Evolutionary conservation across 2,113 vertebrate genomes (phyloP), one percentile per base, ranked within the genome.

Genomic region (Bubalus kerabau): DNA sequence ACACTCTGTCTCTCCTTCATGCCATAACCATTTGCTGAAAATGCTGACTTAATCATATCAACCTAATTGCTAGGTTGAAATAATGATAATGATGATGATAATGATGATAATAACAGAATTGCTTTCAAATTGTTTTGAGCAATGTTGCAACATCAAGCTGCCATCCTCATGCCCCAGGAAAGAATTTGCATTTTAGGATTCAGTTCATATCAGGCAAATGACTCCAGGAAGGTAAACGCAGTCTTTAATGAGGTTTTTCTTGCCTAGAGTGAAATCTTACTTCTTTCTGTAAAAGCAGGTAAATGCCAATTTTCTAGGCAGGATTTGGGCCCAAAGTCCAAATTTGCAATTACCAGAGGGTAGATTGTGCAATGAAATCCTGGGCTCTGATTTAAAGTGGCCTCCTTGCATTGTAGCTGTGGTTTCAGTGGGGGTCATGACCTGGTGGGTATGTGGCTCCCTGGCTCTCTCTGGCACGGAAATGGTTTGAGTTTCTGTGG

Each of bases 401-500:
- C 62, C 59, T 56, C 60, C 40, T 57, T 95, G 87, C 36, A 50
- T 59, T 93, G 84, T 81, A 74, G 52, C 54, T 46, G 40, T 91
- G 81, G 57, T 92, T 91, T 98, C 83, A 95, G 83, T n/a, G 89
- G 90, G 81, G 95, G 87, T 78, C 32, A 96, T 96, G 52, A 59
- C 10, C 46, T 59, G 82, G 43, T 83, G 81, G 57, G 82, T 81
- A 76, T 96, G 95, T 97, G 95, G 91, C 87, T 95, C 62, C 93
- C 89, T 95, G 95, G 56, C 96, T 98, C 40, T 67, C 13, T 91
- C 97, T 98, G 94, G 84, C 90, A 95, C 60, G 94, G 96, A 98
- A 98, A 97, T 52, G 95, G 81, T 92, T 84, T 96, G 97, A 98
- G 97, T 96, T 98, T 98, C 98, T 98, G 89, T 97, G 98, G 98